Evolutionary conservation across 2,113 vertebrate genomes (phyloP).

Genomic region (Marmota flaviventris): DNA sequence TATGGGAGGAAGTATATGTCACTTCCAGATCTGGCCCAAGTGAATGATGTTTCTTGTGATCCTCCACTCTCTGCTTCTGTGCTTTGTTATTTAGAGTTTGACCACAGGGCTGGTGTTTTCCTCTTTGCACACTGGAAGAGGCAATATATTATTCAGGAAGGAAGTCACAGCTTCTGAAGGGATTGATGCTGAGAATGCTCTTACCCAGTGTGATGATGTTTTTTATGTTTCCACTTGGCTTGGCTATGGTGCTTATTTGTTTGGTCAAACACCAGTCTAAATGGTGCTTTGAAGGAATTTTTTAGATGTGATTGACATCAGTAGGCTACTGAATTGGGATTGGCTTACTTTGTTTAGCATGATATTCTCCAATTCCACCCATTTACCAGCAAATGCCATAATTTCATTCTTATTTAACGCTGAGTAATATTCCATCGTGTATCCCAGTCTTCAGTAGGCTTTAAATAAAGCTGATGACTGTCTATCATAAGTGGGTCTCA

Average conservation of each 20-base stretch:
- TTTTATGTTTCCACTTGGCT: background rate
- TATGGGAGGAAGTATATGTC: background rate
- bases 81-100: background rate
- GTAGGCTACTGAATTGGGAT: too few relatives aligned
- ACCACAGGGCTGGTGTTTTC: background rate
- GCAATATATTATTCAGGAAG: background rate
- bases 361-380: too few relatives aligned
- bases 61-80: background rate
- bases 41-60: background rate
- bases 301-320: background rate
- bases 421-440: too few relatives aligned
- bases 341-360: too few relatives aligned
- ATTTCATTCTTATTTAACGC: too few relatives aligned
- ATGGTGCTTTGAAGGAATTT: background rate
- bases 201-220: background rate
- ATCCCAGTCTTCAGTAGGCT: background rate
- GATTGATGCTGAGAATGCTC: background rate
- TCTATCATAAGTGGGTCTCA: background rate
- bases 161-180: background rate
- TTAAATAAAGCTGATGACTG: background rate
- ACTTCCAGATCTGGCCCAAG: background rate
- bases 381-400: too few relatives aligned
- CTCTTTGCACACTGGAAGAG: background rate
- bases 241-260: background rate
- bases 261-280: constrained; percentile 13